These are phyloP conservation scores for Diarsia rubi DNA, from an alignment of 2,888 invertebrate species.

Conservation along the genomic window DNA sequence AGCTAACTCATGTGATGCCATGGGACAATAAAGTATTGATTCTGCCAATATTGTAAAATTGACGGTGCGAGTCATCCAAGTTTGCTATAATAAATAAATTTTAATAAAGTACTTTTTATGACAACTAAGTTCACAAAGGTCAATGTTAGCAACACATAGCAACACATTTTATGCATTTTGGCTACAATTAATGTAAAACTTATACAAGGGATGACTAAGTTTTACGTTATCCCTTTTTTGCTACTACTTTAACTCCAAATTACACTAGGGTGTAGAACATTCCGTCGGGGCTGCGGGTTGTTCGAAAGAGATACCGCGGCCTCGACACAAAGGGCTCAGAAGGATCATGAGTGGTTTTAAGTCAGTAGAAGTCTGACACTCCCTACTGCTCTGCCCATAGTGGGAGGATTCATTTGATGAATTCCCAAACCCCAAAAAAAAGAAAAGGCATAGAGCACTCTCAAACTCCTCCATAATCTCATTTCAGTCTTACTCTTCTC, in stretches of 20 bases:
- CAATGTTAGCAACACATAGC: not conserved
- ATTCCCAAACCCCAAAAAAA: too few species aligned
- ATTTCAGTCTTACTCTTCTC: too few species aligned
- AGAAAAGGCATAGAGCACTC: too few species aligned
- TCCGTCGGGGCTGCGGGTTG: too few species aligned
- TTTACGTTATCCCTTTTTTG: not conserved
- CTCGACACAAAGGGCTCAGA: too few species aligned
- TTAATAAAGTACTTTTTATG: conserved; percentile 2
- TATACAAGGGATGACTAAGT: not conserved
- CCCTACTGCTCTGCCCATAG: too few species aligned
- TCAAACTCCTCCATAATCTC: too few species aligned
- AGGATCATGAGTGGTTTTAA: too few species aligned
- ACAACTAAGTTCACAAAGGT: not conserved
- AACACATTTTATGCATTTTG: not conserved
- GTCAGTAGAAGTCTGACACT: too few species aligned
- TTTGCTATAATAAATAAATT: not conserved
- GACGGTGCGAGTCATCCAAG: conserved; percentile 2
- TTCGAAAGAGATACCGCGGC: too few species aligned
- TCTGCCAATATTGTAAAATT: not conserved
- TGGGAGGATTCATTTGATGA: too few species aligned
- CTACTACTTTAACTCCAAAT: not conserved
- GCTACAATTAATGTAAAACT: too few species aligned
- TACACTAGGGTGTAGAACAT: not conserved
- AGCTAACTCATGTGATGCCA: not conserved
- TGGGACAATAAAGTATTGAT: not conserved